phyloP scores from a whole-genome alignment of 2,888 invertebrate species.

The Nemurella pictetii region DNA sequence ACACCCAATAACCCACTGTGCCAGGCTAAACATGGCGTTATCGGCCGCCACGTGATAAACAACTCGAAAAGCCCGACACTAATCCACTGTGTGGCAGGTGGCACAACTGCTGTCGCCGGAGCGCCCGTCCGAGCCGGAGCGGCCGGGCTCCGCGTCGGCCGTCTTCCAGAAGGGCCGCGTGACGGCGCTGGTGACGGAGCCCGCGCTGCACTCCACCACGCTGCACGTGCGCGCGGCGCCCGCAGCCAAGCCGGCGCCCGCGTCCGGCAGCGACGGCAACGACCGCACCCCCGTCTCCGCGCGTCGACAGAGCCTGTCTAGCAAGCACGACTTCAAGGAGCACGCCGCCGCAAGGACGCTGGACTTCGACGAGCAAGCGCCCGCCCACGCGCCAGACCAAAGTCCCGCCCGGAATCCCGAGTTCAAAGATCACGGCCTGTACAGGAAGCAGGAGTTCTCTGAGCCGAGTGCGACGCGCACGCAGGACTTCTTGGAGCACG shows the following conservation, averaged over 20 bases:
- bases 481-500: background rate
- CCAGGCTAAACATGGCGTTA: too few relatives aligned
- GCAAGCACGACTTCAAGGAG: background rate
- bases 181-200: slow-evolving; percentile 62
- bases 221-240: slow-evolving; percentile 79
- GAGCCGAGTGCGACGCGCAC: background rate
- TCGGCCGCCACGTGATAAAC: too few relatives aligned
- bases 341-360: background rate
- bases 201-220: slow-evolving; percentile 69
- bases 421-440: background rate
- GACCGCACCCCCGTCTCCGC: background rate
- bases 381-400: background rate
- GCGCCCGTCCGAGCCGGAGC: background rate
- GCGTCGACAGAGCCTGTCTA: background rate
- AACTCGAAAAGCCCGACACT: too few relatives aligned
- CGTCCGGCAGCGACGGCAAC: too few relatives aligned
- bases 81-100: too few relatives aligned
- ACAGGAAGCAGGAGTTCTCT: background rate
- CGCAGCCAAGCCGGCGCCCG: slow-evolving; percentile 56
- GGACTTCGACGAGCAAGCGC: background rate
- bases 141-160: slow-evolving; percentile 5
- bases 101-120: background rate
- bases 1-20: too few relatives aligned
- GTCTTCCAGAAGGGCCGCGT: slow-evolving; percentile 82
- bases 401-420: background rate